phyloP scores from a whole-genome alignment of 2,797 vertebrate genomes.

The Xenops minutus region DNA sequence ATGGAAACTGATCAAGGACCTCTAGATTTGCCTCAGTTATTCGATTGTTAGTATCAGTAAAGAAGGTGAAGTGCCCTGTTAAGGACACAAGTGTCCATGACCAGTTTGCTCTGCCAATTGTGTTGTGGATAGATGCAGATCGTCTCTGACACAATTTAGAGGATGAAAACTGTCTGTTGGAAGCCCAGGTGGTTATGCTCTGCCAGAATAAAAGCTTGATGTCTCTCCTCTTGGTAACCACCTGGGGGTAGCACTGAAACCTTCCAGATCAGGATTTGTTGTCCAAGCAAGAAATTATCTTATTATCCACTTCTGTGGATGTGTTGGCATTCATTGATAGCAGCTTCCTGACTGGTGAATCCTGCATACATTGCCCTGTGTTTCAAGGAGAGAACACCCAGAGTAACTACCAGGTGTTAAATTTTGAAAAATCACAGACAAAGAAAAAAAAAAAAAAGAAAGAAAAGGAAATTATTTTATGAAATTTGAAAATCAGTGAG shows the following conservation, averaged over 20 bases:
- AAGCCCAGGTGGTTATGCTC: neutral
- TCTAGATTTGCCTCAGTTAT: neutral
- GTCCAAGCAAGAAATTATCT: neutral
- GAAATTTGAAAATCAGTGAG: neutral
- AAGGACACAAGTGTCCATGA: neutral
- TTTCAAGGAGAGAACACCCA: neutral
- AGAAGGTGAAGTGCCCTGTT: neutral
- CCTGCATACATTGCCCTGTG: neutral
- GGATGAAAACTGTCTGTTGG: neutral
- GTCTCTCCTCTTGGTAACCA: neutral
- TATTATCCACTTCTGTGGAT: neutral
- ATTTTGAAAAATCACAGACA: neutral
- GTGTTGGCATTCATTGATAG: neutral
- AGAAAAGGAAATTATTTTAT: neutral
- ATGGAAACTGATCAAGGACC: neutral
- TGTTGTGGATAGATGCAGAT: rapidly evolving
- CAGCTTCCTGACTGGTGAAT: neutral
- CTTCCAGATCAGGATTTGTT: neutral
- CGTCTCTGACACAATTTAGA: neutral
- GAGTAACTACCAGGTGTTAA: neutral
- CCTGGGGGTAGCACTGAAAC: neutral
- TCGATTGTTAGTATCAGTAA: neutral
- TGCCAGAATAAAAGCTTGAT: neutral
- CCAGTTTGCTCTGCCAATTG: rapidly evolving
- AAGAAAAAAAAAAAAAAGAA: neutral